Conservation (phyloP, 2,113 vertebrate genomes). For the Passer domesticus region DNA sequence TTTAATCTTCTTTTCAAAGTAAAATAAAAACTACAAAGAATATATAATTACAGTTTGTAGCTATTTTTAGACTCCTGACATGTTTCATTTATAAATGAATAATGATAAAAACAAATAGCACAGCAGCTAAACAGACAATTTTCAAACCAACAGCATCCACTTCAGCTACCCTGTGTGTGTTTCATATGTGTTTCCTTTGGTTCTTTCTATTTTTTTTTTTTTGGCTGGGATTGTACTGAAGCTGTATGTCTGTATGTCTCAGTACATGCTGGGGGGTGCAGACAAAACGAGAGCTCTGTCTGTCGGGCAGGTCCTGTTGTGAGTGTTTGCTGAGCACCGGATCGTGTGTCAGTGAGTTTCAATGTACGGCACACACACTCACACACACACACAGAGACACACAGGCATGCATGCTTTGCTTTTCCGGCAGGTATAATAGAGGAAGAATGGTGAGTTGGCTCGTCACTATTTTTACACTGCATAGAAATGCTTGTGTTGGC, state of each 20-base stretch:
- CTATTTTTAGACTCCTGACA: slow-evolving; percentile 53
- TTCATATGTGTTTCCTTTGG: not conserved
- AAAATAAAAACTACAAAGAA: slow-evolving; percentile 32
- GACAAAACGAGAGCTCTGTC: not conserved
- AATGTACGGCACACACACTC: not conserved
- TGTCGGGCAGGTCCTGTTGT: not conserved
- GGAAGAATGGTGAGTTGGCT: slow-evolving; percentile 22
- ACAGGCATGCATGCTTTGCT: not conserved
- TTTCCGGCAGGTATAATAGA: slow-evolving; percentile 39
- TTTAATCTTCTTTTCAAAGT: slow-evolving; percentile 56
- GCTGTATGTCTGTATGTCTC: not conserved
- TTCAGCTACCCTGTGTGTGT: not conserved
- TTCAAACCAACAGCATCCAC: not conserved
- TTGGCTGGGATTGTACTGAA: not conserved
- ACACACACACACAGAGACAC: not conserved
- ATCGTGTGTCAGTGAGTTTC: not conserved
- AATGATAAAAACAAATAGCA: slow-evolving; percentile 45
- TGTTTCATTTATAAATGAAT: slow-evolving; percentile 30
- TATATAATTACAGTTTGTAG: slow-evolving; percentile 44
- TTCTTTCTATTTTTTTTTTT: not conserved
- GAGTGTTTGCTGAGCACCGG: slow-evolving; percentile 5
- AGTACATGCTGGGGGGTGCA: not conserved
- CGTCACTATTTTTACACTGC: not conserved
- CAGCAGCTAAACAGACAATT: not conserved
- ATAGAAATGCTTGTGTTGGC: not conserved